Evolutionary conservation across 2,888 invertebrate species (phyloP), one percentile per base, ranked within the genome.

Genomic region (Apamea epomidion): DNA sequence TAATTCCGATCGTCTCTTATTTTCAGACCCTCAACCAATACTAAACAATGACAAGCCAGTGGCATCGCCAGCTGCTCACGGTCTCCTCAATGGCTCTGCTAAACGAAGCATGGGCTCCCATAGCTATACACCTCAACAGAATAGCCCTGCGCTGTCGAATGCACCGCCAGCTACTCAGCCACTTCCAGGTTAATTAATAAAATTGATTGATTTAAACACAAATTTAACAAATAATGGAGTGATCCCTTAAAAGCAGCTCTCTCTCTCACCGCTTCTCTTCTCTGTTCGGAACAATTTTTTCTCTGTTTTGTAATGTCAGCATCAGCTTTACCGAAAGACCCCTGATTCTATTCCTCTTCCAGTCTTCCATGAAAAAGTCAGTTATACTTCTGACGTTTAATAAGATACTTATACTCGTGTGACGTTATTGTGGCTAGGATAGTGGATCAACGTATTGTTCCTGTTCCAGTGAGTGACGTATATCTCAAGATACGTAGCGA

Each of bases 21-120:
- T 91, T 91, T 10, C 92, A 96, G 95, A 95, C 70, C 83, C 92
- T 2, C 93, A 93, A 48, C 87, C 91, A 3, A 90, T 91, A 42
- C 70, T 88, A 18, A 92, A 80, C 64, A 88, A 91, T 2, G 94
- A 95, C 18, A 97, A 97, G 90, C 98, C 98, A 70, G 97, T 98
- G 29, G 98, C 98, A 7, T 97, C 98, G 7, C 98, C 98, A 32
- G 98, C 98, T 51, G 98, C 98, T 37, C 98, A 98, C 95, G 98
- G 98, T 48, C 97, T 98, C 71, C 97, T 98, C 81, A 97, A 98
- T 90, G 98, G 96, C n/a, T 91, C 95, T 0, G 98, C 98, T 45
- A 98, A 97, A 92, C 97, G 98, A 90, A 98, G 98, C 81, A 98
- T 98, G 97, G 98, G 98, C 85, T 96, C 98, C 80, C 98, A 98